Base-by-base conservation (phyloP, 2,888 invertebrate species). In the Drosophila sordidula region DNA sequence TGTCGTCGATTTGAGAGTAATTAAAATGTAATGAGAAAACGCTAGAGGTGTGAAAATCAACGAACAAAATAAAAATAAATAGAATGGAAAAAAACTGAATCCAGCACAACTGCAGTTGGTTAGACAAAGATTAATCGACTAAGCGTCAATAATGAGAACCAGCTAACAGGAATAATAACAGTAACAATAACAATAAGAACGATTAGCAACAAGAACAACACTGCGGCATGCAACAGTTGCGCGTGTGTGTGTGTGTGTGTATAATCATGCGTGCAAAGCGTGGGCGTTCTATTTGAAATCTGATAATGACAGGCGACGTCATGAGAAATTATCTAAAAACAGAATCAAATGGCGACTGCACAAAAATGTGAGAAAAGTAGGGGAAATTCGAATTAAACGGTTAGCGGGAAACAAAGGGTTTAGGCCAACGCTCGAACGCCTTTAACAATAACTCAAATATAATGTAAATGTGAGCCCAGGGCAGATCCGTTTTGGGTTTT, bases 151-250 rank as follows among this genome's bases (percentile, higher is more conserved):
- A 70, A 49, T 62, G 49, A 36, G 39, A 26, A 52, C 32, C 38
- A 70, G 29, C n/a, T 44, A 66, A 75, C 34, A 32, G 12, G 38
- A 63, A 63, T 41, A 55, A 25, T 49, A 68, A 51, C 50, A 50
- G 41, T 51, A 51, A 62, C 29, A 58, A 51, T 50, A 70, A 58
- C 49, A 86, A 59, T 65, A 76, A 79, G 59, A 68, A 70, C 44
- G 34, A 66, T 62, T 52, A 50, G 32, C n/a, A 56, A 57, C 45
- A 74, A 49, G 12, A 56, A 57, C 66, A 58, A 26, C 18, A 47
- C 22, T 46, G 64, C n/a, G 49, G 54, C 87, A 78, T 87, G 84
- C 84, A 85, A 87, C 87, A 81, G 82, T 75, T 85, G 64, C 9
- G 56, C 2, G 42, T 51, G 22, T 52, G 42, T 25, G 41, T 42